phyloP scores from a whole-genome alignment of 2,113 vertebrate genomes.

The Hippocampus mohnikei region DNA sequence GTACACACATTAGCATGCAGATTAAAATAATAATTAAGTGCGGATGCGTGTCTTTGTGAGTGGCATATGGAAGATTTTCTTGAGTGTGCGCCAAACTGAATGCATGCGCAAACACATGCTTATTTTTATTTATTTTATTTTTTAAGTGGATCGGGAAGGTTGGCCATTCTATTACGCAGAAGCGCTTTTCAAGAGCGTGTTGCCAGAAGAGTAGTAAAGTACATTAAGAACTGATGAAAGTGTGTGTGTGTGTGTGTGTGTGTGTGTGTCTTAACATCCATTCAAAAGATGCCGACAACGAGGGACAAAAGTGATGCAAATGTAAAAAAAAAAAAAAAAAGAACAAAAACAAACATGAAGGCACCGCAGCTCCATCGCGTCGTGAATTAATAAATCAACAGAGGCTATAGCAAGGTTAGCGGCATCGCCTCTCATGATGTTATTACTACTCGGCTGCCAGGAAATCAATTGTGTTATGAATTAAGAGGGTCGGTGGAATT shows the following conservation, averaged over 20 bases:
- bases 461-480: constrained; percentile 56
- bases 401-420: constrained; percentile 33
- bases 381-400: constrained; percentile 32
- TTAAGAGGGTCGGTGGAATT: constrained; percentile 51
- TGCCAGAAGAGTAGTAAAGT: not conserved
- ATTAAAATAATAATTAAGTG: constrained; percentile 1
- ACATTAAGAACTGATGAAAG: not conserved
- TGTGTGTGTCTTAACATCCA: not conserved
- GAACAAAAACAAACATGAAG: constrained; percentile 23
- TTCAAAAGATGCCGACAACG: not conserved
- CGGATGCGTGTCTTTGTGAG: not conserved
- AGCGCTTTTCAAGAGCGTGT: not conserved
- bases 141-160: not conserved
- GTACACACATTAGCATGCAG: constrained; percentile 2
- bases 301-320: not conserved
- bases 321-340: not conserved
- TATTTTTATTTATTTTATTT: not conserved
- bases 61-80: not conserved
- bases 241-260: not conserved
- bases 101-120: not conserved
- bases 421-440: constrained; percentile 37
- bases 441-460: constrained; percentile 44
- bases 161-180: not conserved
- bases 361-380: constrained; percentile 31
- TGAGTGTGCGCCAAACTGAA: not conserved